A percentile compares a stretch with the other conserved stretches of the same genome.
Conservation (phyloP, 35 echinoderm and acorn worm genomes). For the Ophiothrix spiculata region DNA sequence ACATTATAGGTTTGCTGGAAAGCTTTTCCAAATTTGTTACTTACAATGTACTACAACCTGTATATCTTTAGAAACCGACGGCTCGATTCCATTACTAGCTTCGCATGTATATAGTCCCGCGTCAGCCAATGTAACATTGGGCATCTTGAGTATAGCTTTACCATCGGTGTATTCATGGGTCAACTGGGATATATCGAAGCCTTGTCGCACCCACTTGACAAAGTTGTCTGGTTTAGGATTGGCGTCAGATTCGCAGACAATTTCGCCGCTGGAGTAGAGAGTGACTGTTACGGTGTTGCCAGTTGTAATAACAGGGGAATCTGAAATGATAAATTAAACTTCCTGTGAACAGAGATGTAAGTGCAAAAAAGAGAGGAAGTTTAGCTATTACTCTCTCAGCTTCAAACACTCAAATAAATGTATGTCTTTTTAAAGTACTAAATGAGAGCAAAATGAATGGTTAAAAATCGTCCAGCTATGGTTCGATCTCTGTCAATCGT, state of each 20-base stretch:
- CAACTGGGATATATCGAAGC: constrained; percentile 67
- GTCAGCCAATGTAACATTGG: constrained; percentile 49
- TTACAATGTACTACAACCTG: constrained; percentile 94
- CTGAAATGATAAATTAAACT: not conserved
- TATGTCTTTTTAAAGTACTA: no score
- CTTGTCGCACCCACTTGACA: constrained; percentile 71
- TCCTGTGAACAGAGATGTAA: not conserved
- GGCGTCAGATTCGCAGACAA: constrained; percentile 63
- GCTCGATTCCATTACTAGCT: constrained; percentile 85
- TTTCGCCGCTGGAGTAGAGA: constrained; percentile 37
- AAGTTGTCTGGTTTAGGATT: constrained; percentile 79
- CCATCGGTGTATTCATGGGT: constrained; percentile 45
- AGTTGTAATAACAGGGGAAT: constrained; percentile 27
- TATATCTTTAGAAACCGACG: constrained; percentile 64
- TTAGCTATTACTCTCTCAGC: not conserved
- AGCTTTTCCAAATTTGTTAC: no score
- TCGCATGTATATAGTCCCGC: constrained; percentile 79
- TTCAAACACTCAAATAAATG: no score
- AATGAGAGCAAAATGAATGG: not conserved
- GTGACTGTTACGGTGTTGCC: constrained; percentile 59
- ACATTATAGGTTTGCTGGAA: no score
- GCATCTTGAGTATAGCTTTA: constrained; percentile 39
- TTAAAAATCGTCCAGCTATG: not conserved
- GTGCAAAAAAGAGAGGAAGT: not conserved
- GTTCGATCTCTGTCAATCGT: not conserved